Percentiles rank a stretch among this genome's conserved stretches.
phyloP scores from a whole-genome alignment of 2,888 invertebrate species.

The Hesperia comma region DNA sequence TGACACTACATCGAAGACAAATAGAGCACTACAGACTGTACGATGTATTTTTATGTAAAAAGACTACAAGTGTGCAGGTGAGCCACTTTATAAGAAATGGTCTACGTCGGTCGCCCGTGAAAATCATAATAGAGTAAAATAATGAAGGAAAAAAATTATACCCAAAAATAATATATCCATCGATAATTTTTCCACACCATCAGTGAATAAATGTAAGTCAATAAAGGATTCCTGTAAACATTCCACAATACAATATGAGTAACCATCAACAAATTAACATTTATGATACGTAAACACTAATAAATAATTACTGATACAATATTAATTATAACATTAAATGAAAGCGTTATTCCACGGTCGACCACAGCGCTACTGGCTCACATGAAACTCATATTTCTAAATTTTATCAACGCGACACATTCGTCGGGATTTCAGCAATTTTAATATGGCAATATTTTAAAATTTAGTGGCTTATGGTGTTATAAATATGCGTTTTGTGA shows the following conservation, averaged over 20 bases:
- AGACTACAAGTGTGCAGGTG: no score
- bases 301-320: slow-evolving; percentile 25
- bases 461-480: slow-evolving; percentile 45
- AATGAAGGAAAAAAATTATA: no score
- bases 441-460: slow-evolving; percentile 49
- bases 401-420: slow-evolving; percentile 29
- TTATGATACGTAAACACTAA: slow-evolving; percentile 20
- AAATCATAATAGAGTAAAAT: no score
- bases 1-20: no score
- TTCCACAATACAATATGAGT: slow-evolving; percentile 2
- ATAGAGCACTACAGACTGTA: no score
- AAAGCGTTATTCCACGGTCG: background rate
- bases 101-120: no score
- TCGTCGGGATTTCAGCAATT: slow-evolving; percentile 16
- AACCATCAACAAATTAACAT: slow-evolving; percentile 24
- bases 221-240: slow-evolving; percentile 7
- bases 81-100: no score
- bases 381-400: slow-evolving; percentile 30
- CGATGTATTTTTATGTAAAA: no score
- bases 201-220: background rate
- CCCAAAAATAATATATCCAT: no score
- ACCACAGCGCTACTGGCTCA: slow-evolving; percentile 5
- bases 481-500: slow-evolving; percentile 50
- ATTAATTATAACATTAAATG: slow-evolving; percentile 20
- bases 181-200: background rate